Conservation (phyloP, 2,113 vertebrate species). For the Acrocephalus kingi region DNA sequence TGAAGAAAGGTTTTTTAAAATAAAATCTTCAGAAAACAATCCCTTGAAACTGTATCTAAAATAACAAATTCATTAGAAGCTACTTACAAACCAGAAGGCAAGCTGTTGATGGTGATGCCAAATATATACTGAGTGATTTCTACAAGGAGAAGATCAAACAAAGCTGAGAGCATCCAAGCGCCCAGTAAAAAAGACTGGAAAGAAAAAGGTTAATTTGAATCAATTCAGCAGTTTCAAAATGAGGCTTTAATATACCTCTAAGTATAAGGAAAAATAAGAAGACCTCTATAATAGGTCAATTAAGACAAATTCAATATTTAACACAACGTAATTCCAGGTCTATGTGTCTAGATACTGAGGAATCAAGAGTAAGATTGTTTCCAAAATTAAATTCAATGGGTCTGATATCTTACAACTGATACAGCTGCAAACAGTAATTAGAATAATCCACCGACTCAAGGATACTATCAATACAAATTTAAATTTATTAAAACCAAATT, state of each 20-base stretch:
- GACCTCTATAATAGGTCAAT: background rate
- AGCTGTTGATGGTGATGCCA: slow-evolving; percentile 68
- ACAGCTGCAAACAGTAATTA: background rate
- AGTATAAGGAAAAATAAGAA: background rate
- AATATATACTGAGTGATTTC: slow-evolving; percentile 69
- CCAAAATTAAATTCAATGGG: background rate
- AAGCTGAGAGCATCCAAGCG: slow-evolving; percentile 77
- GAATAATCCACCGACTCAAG: background rate
- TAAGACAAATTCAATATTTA: background rate
- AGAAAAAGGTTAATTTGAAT: background rate
- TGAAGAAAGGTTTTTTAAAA: background rate
- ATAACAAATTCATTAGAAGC: background rate
- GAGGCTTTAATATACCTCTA: background rate
- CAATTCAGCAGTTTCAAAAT: background rate
- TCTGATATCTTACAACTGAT: background rate
- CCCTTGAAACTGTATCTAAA: background rate
- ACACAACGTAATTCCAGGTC: background rate
- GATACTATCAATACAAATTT: background rate
- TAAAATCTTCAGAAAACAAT: background rate
- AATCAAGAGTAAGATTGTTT: background rate
- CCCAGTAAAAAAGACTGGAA: slow-evolving; percentile 82
- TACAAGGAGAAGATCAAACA: slow-evolving; percentile 79
- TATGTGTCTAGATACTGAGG: background rate
- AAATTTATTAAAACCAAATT: background rate
- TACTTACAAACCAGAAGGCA: slow-evolving; percentile 88